These are phyloP conservation scores for Eulacestoma nigropectus DNA, from an alignment of 2,113 vertebrate species.

Conservation along the genomic window DNA sequence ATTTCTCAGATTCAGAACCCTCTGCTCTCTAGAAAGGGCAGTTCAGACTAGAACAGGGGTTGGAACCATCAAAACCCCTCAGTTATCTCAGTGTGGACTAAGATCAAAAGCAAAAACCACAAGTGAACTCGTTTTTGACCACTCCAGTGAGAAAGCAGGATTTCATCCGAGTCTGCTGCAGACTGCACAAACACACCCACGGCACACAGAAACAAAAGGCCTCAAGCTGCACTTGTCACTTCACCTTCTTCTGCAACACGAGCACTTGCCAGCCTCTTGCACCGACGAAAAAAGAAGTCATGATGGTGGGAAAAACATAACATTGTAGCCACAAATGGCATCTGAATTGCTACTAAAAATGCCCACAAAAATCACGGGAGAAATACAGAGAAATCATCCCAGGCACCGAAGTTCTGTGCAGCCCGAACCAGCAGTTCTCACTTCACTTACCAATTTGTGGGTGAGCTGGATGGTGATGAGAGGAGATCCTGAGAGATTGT, in stretches of 20 bases:
- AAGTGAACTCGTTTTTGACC: accelerated
- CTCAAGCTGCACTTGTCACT: neutral
- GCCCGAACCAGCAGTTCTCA: accelerated
- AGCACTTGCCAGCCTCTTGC: neutral
- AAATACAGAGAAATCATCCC: neutral
- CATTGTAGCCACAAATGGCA: neutral
- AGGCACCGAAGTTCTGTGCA: neutral
- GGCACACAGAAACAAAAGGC: too few relatives aligned
- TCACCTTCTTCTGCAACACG: neutral
- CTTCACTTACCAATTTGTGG: conserved; percentile 82
- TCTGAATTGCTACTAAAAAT: neutral
- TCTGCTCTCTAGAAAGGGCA: neutral
- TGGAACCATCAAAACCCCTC: neutral
- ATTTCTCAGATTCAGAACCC: neutral
- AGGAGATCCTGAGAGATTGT: conserved; percentile 82
- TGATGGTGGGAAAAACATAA: accelerated
- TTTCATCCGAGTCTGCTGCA: neutral
- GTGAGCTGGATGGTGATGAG: conserved; percentile 84
- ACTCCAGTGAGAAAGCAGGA: neutral
- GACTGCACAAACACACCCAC: neutral
- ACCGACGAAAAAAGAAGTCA: neutral
- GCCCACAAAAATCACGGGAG: neutral
- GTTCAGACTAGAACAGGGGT: neutral
- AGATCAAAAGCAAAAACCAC: neutral
- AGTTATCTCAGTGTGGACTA: neutral